Evolutionary conservation across 1,140 invertebrate genomes (phyloP), one percentile per base, ranked within the genome.

Genomic region (Drosophila subobscura): DNA sequence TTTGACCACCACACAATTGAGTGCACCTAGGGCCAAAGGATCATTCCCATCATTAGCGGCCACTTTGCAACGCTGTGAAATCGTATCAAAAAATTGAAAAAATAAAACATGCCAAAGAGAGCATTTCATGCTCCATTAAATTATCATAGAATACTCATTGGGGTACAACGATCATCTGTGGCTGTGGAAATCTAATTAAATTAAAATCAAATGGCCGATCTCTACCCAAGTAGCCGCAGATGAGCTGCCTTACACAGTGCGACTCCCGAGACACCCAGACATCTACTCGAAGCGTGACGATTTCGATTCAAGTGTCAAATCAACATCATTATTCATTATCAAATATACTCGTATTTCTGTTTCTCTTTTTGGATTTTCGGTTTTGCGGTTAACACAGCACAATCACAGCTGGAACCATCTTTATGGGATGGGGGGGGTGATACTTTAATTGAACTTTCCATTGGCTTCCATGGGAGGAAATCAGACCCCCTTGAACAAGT

Each of bases 271-370:
- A 20, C 58, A 27, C 47, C 46, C 33, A 46, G 56, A 49, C 47
- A 27, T 22, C 14, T 60, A 45, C 55, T 51, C n/a, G 46, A 77
- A 81, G 70, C 83, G 81, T 86, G 81, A 86, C 81, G 68, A 78
- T 72, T 81, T 58, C 59, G 77, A 86, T 86, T 86, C 55, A 66
- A 77, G 68, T 89, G 77, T 85, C 77, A 85, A 85, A 89, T 89
- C 86, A 77, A 78, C 77, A 89, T 89, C 85, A 89, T 89, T 89
- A 89, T 89, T 89, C 85, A 89, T 89, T 89, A 86, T 78, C 86
- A 89, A 89, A 89, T 89, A 89, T 72, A 89, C 49, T 20, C 12
- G 3, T 37, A 8, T 33, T 2, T 12, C 29, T 49, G 5, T 20
- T 22, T 27, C 41, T 45, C 7, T 4, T 42, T 79, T 80, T 71